Percentiles rank a stretch among this genome's conserved stretches.
Evolutionary conservation across 2,888 invertebrate species (phyloP).

Genomic region (Terebella lapidaria): DNA sequence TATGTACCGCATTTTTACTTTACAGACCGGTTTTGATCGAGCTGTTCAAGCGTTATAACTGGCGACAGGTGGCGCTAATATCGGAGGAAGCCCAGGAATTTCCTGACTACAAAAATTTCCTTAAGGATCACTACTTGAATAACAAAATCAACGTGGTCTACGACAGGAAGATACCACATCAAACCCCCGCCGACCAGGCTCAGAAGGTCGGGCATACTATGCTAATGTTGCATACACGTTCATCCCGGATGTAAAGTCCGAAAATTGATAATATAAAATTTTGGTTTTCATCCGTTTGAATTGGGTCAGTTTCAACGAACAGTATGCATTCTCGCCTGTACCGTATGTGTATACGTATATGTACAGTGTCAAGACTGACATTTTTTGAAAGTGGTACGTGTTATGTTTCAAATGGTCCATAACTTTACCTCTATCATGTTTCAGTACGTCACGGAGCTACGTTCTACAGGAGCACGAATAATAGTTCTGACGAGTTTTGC

Average conservation of each 20-base stretch:
- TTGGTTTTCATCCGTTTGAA: too few species aligned
- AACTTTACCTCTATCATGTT: too few species aligned
- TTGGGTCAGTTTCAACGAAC: too few species aligned
- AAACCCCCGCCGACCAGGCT: constrained; percentile 16
- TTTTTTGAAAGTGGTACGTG: too few species aligned
- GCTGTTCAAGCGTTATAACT: constrained; percentile 57
- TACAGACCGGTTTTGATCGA: neutral
- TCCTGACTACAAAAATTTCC: constrained; percentile 69
- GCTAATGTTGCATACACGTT: too few species aligned
- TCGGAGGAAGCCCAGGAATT: constrained; percentile 77
- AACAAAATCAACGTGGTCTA: constrained; percentile 65
- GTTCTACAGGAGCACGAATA: constrained; percentile 64
- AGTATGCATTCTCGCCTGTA: too few species aligned
- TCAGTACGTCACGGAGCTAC: constrained; percentile 21
- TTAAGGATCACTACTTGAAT: constrained; percentile 64
- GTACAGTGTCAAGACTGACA: too few species aligned
- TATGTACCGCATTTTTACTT: neutral
- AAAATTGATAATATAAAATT: too few species aligned
- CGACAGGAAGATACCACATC: constrained; percentile 67
- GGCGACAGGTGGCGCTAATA: constrained; percentile 70
- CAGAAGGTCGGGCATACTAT: too few species aligned
- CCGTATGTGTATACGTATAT: too few species aligned
- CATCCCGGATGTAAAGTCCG: too few species aligned
- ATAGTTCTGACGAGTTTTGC: constrained; percentile 76
- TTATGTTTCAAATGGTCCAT: too few species aligned